A percentile compares a stretch with the other conserved stretches of the same genome.
phyloP scores from a whole-genome alignment of 2,797 vertebrate genomes.

The Pseudopleuronectes americanus region DNA sequence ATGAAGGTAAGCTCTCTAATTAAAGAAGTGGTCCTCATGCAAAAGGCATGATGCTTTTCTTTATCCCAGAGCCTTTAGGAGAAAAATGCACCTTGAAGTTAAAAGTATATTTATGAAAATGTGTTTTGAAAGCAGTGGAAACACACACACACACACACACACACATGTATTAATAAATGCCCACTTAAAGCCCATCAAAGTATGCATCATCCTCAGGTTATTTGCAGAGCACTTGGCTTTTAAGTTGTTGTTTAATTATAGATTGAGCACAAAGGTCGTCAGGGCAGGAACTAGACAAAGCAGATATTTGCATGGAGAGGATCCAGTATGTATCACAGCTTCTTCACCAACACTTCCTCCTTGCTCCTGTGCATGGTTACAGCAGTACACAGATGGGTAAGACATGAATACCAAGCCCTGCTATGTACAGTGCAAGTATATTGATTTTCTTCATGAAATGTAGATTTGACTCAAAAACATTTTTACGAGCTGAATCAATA shows the following conservation, averaged over 20 bases:
- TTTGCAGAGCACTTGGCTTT: slow-evolving; percentile 70
- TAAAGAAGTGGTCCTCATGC: slow-evolving; percentile 61
- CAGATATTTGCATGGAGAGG: slow-evolving; percentile 18
- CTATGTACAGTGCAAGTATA: not conserved
- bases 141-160: slow-evolving; percentile 40
- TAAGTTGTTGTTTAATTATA: slow-evolving; percentile 77
- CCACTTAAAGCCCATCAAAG: slow-evolving; percentile 68
- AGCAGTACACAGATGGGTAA: not conserved
- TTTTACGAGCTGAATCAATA: not conserved
- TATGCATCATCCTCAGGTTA: slow-evolving; percentile 62
- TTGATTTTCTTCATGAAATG: not conserved
- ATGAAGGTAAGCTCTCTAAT: slow-evolving; percentile 62
- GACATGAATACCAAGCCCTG: not conserved
- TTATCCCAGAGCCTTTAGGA: slow-evolving; percentile 57
- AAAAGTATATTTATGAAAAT: slow-evolving; percentile 63
- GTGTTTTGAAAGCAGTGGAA: slow-evolving; percentile 67
- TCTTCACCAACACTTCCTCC: not conserved
- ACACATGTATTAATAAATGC: slow-evolving; percentile 69
- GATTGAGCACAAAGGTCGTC: slow-evolving; percentile 61
- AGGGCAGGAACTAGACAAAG: slow-evolving; percentile 49
- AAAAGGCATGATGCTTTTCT: slow-evolving; percentile 60
- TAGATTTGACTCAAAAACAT: not conserved
- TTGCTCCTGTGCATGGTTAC: not conserved
- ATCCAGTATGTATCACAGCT: not conserved
- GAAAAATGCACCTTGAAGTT: slow-evolving; percentile 57